Conservation (phyloP, 2,797 vertebrate species). For the Microchirus variegatus region DNA sequence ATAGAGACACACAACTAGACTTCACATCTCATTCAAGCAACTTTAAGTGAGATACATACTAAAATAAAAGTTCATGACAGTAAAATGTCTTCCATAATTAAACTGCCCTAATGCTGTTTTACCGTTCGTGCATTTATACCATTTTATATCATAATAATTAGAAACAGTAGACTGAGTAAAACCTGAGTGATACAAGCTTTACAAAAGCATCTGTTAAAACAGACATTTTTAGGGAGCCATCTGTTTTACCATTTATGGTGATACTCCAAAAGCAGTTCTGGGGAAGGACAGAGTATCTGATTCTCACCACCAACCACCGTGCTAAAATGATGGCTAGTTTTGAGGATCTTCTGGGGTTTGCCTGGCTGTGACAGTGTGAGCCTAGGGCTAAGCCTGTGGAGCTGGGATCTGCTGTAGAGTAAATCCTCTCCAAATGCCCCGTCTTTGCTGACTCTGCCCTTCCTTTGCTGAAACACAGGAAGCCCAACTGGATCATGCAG, state of each 20-base stretch:
- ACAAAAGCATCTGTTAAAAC: conserved; percentile 30
- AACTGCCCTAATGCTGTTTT: not conserved
- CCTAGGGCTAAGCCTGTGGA: conserved; percentile 27
- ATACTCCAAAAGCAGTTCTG: conserved; percentile 21
- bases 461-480: conserved; percentile 69
- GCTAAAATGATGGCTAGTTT: conserved; percentile 3
- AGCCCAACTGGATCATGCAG: conserved; percentile 56
- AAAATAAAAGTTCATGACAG: not conserved
- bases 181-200: conserved; percentile 6
- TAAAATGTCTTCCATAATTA: not conserved
- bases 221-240: conserved; percentile 31
- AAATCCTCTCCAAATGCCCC: conserved; percentile 26
- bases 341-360: conserved; percentile 19
- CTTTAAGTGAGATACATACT: not conserved
- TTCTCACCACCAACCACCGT: conserved; percentile 9
- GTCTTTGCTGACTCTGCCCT: conserved; percentile 51
- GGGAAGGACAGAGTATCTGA: conserved; percentile 3
- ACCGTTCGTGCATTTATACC: not conserved
- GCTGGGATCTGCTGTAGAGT: conserved; percentile 32
- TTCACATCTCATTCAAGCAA: not conserved
- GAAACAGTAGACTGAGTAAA: not conserved
- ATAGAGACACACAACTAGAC: not conserved
- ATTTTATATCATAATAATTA: not conserved
- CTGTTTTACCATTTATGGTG: conserved; percentile 34
- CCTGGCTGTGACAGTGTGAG: conserved; percentile 31